Evolutionary conservation across 2,113 vertebrate species (phyloP).

Genomic region (Apodemus speciosus): DNA sequence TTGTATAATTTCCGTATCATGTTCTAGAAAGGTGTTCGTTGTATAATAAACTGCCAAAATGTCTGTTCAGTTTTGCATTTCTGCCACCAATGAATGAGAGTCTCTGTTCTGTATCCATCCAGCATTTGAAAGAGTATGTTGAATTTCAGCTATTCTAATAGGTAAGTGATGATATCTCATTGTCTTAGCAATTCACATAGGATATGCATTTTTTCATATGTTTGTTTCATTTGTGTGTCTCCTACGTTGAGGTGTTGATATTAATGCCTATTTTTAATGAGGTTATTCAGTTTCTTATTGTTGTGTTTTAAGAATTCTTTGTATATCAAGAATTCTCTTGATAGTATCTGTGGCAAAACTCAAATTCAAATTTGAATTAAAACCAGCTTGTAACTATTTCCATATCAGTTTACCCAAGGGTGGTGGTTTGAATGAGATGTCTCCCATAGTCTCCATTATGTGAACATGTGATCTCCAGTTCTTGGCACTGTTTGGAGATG

Average conservation of each 20-base stretch:
- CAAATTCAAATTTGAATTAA: not conserved
- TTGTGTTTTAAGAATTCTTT: conserved; percentile 32
- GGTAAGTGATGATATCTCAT: not conserved
- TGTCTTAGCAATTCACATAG: conserved; percentile 12
- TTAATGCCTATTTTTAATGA: not conserved
- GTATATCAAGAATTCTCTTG: not conserved
- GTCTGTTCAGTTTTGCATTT: not conserved
- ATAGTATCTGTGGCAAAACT: not conserved
- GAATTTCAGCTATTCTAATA: not conserved
- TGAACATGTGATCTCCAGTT: not conserved
- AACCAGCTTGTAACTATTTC: not conserved
- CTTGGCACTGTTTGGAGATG: not conserved
- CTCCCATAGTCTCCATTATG: not conserved
- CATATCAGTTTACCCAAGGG: not conserved
- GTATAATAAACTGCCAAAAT: conserved; percentile 19
- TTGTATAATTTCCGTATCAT: not conserved
- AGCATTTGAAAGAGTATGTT: not conserved
- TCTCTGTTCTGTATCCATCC: not conserved
- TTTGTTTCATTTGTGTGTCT: not conserved
- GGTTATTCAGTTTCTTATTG: not conserved
- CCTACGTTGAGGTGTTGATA: not conserved
- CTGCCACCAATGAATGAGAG: not conserved
- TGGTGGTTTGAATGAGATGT: not conserved
- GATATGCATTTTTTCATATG: not conserved
- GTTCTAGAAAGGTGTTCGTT: not conserved